These are phyloP conservation scores for Gortyna flavago DNA, from an alignment of 2,888 invertebrate species.

Conservation along the genomic window DNA sequence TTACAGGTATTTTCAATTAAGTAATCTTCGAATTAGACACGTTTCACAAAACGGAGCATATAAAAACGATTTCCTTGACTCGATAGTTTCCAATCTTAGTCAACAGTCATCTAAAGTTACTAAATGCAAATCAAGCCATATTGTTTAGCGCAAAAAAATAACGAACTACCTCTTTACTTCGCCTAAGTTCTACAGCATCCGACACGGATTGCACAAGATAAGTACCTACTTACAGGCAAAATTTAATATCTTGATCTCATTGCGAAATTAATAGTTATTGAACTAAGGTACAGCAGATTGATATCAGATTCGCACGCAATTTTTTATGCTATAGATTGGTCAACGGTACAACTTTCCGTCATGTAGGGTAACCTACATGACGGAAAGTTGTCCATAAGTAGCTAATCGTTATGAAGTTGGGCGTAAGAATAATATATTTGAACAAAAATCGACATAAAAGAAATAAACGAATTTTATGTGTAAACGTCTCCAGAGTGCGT, in stretches of 20 bases:
- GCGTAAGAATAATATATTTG: background rate
- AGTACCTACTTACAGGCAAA: too few relatives aligned
- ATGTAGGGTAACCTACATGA: too few relatives aligned
- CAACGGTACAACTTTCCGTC: too few relatives aligned
- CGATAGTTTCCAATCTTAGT: slow-evolving; percentile 69
- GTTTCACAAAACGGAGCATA: slow-evolving; percentile 62
- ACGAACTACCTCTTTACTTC: slow-evolving; percentile 17
- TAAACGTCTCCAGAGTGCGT: too few relatives aligned
- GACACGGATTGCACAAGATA: slow-evolving; percentile 34
- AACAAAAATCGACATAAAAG: background rate
- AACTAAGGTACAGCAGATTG: background rate
- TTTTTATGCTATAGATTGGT: background rate
- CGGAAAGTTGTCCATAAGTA: background rate
- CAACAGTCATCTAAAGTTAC: slow-evolving; percentile 69
- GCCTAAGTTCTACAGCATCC: slow-evolving; percentile 13
- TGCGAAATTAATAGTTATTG: slow-evolving; percentile 23
- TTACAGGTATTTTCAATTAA: slow-evolving; percentile 13
- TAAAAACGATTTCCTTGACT: slow-evolving; percentile 72
- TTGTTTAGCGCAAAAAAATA: slow-evolving; percentile 47
- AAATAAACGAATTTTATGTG: too few relatives aligned
- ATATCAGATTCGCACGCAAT: background rate
- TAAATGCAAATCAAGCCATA: slow-evolving; percentile 67
- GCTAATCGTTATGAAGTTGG: background rate
- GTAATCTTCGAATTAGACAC: slow-evolving; percentile 62
- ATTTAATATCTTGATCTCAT: slow-evolving; percentile 19